These are phyloP conservation scores for Gonatopus flavifemur DNA, from an alignment of 1,140 invertebrate genomes.

Conservation along the genomic window DNA sequence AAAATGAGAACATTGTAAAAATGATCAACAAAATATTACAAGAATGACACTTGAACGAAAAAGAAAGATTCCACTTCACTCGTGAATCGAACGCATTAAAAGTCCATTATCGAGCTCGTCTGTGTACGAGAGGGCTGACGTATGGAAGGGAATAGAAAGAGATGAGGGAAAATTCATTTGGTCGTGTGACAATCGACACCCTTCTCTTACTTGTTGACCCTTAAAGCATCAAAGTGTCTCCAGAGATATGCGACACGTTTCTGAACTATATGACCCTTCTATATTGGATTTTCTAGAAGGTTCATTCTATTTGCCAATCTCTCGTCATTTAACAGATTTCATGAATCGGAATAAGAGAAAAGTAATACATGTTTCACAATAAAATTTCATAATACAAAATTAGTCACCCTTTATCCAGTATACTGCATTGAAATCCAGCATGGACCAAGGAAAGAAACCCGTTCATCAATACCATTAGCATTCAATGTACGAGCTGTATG, in stretches of 20 bases:
- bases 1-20: too few relatives aligned
- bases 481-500: constrained; percentile 22
- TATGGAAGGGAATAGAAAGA: background rate
- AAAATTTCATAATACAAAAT: too few relatives aligned
- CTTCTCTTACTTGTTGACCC: constrained; percentile 23
- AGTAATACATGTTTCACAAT: too few relatives aligned
- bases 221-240: constrained; percentile 12
- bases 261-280: too few relatives aligned
- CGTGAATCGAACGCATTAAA: constrained; percentile 38
- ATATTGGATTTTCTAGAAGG: background rate
- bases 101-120: constrained; percentile 31
- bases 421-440: too few relatives aligned
- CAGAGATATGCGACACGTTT: background rate
- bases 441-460: constrained; percentile 20
- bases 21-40: too few relatives aligned
- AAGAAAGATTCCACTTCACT: constrained; percentile 14
- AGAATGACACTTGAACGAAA: background rate
- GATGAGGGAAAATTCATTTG: constrained; percentile 6
- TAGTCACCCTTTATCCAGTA: too few relatives aligned
- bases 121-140: constrained; percentile 13
- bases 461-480: constrained; percentile 41
- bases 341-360: too few relatives aligned
- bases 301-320: too few relatives aligned
- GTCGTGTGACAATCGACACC: constrained; percentile 22
- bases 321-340: too few relatives aligned